These are phyloP conservation scores for Drosophila lacertosa DNA, from an alignment of 1,140 invertebrate species.

Conservation along the genomic window DNA sequence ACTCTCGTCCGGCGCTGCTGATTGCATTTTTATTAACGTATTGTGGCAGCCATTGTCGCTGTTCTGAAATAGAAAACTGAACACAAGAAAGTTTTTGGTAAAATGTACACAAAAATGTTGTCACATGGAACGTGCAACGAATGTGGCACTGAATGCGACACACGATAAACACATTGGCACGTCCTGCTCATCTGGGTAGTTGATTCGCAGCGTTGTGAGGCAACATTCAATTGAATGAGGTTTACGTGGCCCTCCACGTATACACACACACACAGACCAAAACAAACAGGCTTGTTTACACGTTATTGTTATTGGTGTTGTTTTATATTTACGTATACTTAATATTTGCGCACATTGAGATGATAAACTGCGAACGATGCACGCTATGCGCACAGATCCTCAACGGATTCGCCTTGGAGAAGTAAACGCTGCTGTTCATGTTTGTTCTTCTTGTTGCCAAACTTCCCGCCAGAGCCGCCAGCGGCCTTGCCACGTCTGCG, in stretches of 20 bases:
- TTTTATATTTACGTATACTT: constrained; percentile 51
- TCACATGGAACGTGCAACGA: constrained; percentile 13
- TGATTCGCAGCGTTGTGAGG: constrained; percentile 5
- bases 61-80: background rate
- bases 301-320: background rate
- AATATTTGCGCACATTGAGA: constrained; percentile 48
- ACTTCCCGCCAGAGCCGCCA: constrained; percentile 53
- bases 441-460: constrained; percentile 64
- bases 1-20: background rate
- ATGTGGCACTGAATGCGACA: background rate
- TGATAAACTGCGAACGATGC: background rate
- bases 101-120: constrained; percentile 9
- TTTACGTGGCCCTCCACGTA: constrained; percentile 1
- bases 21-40: background rate
- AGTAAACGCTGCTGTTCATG: constrained; percentile 68
- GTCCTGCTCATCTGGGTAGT: constrained; percentile 23
- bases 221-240: constrained; percentile 30
- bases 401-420: constrained; percentile 77
- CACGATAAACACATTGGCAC: constrained; percentile 29
- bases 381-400: constrained; percentile 73
- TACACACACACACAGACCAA: background rate
- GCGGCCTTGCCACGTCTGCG: constrained; percentile 72
- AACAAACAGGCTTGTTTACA: background rate
- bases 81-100: background rate
- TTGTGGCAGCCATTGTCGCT: background rate